Evolutionary conservation across 2,113 vertebrate species (phyloP).

Genomic region (Chaenocephalus aceratus): DNA sequence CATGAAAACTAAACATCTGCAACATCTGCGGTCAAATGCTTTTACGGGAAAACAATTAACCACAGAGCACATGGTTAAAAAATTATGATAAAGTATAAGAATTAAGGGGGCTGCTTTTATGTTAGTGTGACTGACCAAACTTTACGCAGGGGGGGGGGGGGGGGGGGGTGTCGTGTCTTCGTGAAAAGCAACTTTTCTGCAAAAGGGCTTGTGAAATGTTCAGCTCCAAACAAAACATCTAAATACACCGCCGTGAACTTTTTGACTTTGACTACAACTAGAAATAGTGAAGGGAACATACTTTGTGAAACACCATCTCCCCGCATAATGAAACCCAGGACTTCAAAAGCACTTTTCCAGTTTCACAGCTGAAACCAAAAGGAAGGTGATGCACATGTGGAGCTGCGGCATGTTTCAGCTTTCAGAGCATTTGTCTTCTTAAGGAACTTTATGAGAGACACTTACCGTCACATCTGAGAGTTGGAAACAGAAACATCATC

Average conservation of each 20-base stretch:
- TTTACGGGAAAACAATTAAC: background rate
- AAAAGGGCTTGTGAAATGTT: background rate
- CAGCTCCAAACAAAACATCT: no score
- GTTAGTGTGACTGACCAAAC: background rate
- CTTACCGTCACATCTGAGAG: conserved; percentile 72
- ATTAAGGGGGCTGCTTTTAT: no score
- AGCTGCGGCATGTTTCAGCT: no score
- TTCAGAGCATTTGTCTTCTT: no score
- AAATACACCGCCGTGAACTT: background rate
- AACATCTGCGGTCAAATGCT: background rate
- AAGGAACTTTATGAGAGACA: background rate
- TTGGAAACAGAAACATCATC: conserved; percentile 53
- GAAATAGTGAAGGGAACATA: background rate
- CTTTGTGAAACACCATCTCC: background rate
- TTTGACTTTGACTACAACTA: background rate
- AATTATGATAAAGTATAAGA: background rate
- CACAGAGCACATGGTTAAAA: background rate
- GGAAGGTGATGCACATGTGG: background rate
- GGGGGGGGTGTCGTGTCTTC: background rate
- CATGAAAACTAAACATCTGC: background rate
- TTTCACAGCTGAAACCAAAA: background rate
- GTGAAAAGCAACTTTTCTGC: background rate
- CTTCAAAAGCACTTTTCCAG: background rate
- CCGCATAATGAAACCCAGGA: background rate
- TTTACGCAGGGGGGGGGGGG: background rate